Base-by-base conservation (phyloP, 2,797 vertebrate species). In the Leucoraja ocellata region DNA sequence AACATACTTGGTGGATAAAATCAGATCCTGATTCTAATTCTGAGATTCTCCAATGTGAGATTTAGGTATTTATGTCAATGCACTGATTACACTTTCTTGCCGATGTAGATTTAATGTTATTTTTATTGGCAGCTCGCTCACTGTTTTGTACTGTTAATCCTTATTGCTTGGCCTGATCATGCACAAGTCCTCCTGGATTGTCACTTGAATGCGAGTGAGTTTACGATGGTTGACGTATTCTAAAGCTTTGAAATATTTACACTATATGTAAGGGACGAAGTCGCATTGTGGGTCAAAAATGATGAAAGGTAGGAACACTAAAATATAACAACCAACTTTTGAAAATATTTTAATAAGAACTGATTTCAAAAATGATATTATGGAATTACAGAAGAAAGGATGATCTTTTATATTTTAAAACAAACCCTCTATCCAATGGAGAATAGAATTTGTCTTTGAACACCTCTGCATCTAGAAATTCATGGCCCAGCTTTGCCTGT, bases 291-390 rank as follows among this genome's bases (percentile, higher is more conserved):
- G 4, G 61, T 2, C n/a, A 65, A 88, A 65, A 32, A 36, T 88
- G n/a, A 32, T 88, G 84, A 65, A 88, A 88, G 14, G 18, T 36
- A 88, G 61, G 84, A 88, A 65, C 28, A 65, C n/a, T n/a, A 84
- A 61, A 2, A 32, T 0, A 32, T 78, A 78, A 28, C 25, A 63
- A 11, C 13, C 28, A 84, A 28, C 25, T 28, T 61, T n/a, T 61
- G 10, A 61, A 14, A 18, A 1, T 16, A n/a, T 88, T 86, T 65
- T 65, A 65, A 65, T 5, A 8, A n/a, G 7, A 65, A 65, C 39
- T 39, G 21, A 81, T 21, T 81, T 46, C 16, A 80, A 80, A 36
- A 46, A 80, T 80, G 0, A 39, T 68, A 68, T 68, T 76, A n/a
- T 76, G 25, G 76, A 2, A 78, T 13, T 13, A 32, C 8, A 32